phyloP scores from a whole-genome alignment of 2,888 invertebrate genomes.

The Tricholauxania praeusta region DNA sequence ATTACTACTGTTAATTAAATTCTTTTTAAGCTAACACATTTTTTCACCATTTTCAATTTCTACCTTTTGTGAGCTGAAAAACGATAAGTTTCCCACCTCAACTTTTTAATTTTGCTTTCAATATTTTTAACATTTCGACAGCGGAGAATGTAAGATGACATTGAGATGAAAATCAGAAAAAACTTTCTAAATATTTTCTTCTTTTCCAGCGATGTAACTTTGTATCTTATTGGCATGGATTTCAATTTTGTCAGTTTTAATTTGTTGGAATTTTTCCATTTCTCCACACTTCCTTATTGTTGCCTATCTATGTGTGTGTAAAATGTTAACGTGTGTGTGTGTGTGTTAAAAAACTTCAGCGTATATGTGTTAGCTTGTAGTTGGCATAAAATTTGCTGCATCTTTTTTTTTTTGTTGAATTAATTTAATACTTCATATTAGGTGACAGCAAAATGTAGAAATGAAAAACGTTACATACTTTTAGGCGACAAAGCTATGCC shows the following conservation, averaged over 20 bases:
- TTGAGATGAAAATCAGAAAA: no score
- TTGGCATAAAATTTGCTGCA: no score
- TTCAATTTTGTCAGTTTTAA: constrained; percentile 7
- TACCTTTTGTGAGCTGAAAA: no score
- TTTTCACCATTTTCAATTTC: no score
- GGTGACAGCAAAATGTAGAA: background rate
- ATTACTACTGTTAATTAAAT: no score
- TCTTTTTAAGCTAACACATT: no score
- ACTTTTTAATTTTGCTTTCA: background rate
- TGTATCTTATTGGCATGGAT: background rate
- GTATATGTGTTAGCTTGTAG: no score
- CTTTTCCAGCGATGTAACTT: background rate
- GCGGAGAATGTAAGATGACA: background rate
- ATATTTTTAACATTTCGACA: background rate
- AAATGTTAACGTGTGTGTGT: background rate
- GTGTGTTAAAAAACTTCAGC: background rate
- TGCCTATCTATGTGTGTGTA: background rate
- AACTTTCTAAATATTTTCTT: no score
- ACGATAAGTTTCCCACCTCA: background rate
- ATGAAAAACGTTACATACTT: constrained; percentile 3
- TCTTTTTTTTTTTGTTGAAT: background rate
- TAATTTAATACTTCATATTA: background rate
- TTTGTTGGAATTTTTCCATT: background rate
- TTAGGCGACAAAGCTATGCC: constrained; percentile 1
- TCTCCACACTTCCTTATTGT: background rate